Evolutionary conservation across 2,113 vertebrate species (phyloP), one percentile per base, ranked within the genome.

Genomic region (Nematolebias whitei): DNA sequence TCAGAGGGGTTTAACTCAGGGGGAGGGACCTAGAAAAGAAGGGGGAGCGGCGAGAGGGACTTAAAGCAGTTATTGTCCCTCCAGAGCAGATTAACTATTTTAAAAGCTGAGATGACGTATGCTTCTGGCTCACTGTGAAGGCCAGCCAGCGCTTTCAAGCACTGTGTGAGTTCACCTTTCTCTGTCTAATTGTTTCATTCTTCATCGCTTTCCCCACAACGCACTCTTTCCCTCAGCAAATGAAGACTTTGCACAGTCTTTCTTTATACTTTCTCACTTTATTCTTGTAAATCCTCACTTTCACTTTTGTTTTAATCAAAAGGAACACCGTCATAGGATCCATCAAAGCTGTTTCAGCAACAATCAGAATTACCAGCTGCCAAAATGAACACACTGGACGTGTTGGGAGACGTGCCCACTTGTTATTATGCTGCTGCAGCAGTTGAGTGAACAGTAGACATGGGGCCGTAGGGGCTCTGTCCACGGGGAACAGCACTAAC

Each of bases 71-170:
- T 69, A 74, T 91, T 94, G 94, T 94, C 78, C 76, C 47, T 13
- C 68, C 56, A 69, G 74, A 87, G 59, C 79, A 90, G 88, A 91
- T 92, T 86, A 91, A 89, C 88, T 86, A 82, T 88, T 91, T 90
- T 84, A 85, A 86, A 91, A 89, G 84, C 86, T 81, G 82, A 90
- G 88, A 89, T 92, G 90, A 90, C 86, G 83, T 91, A 74, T 60
- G 56, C 62, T 12, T 66, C 68, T 67, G 62, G 74, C 81, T 74
- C 10, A 9, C 56, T 47, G 35, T 61, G 57, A 71, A 48, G 50
- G 52, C 66, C 19, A 15, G 38, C 58, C 38, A 53, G 39, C 19
- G 22, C 76, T 78, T 48, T 77, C 39, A 47, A 70, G 72, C 43
- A 65, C 77, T 45, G 5, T 12, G n/a, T 68, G 63, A 74, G 70